Evolutionary conservation across 2,888 invertebrate species (phyloP), one percentile per base, ranked within the genome.

Genomic region (Zhuqinia jingwanae): DNA sequence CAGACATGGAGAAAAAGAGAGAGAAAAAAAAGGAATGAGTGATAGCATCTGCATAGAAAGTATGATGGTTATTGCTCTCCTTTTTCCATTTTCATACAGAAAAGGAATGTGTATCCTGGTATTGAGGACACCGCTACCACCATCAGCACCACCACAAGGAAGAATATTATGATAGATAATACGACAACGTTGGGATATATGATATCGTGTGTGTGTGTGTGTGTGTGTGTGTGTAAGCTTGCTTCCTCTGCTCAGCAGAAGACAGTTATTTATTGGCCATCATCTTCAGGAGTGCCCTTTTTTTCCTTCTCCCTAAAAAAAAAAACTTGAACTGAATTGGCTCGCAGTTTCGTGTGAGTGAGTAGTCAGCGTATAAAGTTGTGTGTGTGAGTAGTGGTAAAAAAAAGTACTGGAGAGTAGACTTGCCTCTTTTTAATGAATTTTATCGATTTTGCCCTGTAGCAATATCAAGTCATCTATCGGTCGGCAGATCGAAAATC

Each of bases 211-310:
- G 36, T 8, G 36, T n/a, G n/a, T n/a, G n/a, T n/a, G n/a, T n/a
- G n/a, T n/a, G n/a, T n/a, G n/a, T n/a, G n/a, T n/a, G n/a, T n/a
- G n/a, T n/a, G n/a, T n/a, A n/a, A n/a, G n/a, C n/a, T n/a, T n/a
- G n/a, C n/a, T n/a, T n/a, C n/a, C n/a, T n/a, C n/a, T n/a, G 36
- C 36, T 36, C 25, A 63, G 36, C 17, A 75, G 30, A 81, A 81
- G 86, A 87, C 86, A 87, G 86, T 87, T 87, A 87, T 87, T 87
- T 87, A 87, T 87, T 87, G 86, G 80, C 86, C 50, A 87, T 76
- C 77, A 58, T 78, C 25, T 65, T 81, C 75, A 65, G 42, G 80
- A n/a, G 27, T 2, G 15, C 27, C 20, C n/a, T 47, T 65, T 25
- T 42, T n/a, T 42, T 58, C 42, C 30, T 53, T 56, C 53, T 65